phyloP scores from a whole-genome alignment of 2,888 invertebrate species.

The Conomelus anceps region DNA sequence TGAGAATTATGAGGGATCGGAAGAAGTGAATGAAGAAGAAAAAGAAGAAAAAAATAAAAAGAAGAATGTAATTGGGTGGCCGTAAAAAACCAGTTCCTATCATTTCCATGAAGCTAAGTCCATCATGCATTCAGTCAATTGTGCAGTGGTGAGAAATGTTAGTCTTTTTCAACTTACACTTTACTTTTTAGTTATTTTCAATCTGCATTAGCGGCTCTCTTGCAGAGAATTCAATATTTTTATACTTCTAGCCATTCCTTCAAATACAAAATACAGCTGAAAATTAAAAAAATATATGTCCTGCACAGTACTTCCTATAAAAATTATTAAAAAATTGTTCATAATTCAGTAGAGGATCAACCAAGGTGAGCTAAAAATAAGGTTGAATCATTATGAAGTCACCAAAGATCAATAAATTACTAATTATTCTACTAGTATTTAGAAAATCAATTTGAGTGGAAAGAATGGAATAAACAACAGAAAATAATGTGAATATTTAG shows the following conservation, averaged over 20 bases:
- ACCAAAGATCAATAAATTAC: too few species aligned
- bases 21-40: not conserved
- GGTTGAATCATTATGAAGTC: too few species aligned
- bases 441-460: not conserved
- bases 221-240: not conserved
- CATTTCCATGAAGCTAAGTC: not conserved
- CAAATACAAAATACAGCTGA: too few species aligned
- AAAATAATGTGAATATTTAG: not conserved
- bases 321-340: not conserved
- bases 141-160: not conserved
- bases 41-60: not conserved
- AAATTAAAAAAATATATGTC: too few species aligned
- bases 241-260: not conserved
- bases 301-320: not conserved
- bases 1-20: too few species aligned
- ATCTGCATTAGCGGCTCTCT: not conserved
- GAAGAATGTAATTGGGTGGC: not conserved
- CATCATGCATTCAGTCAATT: not conserved
- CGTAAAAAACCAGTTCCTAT: not conserved
- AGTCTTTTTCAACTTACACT: not conserved
- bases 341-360: too few species aligned
- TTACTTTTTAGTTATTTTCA: not conserved
- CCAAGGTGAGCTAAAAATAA: too few species aligned
- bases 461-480: not conserved
- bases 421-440: not conserved